A percentile compares a stretch with the other conserved stretches of the same genome.
These are phyloP conservation scores for Sinotaia quadrata DNA, from an alignment of 2,888 invertebrate genomes.

Conservation along the genomic window DNA sequence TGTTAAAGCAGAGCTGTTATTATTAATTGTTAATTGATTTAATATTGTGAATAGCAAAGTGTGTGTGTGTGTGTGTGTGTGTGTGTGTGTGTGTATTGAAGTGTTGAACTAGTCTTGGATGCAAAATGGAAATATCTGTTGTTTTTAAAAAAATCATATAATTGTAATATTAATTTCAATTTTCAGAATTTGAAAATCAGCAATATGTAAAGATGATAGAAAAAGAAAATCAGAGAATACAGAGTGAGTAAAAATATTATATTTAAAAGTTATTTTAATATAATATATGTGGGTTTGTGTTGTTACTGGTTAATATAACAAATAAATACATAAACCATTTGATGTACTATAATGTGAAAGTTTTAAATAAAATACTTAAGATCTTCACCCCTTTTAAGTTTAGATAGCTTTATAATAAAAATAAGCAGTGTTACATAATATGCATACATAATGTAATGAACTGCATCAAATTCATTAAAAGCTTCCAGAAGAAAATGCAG, in stretches of 20 bases:
- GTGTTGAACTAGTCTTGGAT: not conserved
- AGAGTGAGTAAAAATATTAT: slow-evolving; percentile 41
- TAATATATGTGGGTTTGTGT: not conserved
- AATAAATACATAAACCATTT: not conserved
- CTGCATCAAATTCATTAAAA: not conserved
- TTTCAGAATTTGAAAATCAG: slow-evolving; percentile 62
- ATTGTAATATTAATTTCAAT: slow-evolving; percentile 8
- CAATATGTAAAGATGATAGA: slow-evolving; percentile 59
- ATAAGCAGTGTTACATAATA: no score
- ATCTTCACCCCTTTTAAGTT: no score
- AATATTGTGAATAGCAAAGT: not conserved
- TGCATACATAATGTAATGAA: no score
- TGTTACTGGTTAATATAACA: not conserved
- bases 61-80: not conserved
- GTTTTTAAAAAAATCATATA: not conserved
- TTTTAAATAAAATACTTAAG: no score
- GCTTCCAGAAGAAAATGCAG: no score
- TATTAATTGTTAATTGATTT: not conserved
- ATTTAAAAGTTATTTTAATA: not conserved
- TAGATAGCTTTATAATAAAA: no score
- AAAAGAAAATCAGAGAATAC: slow-evolving; percentile 53
- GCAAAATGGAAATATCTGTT: not conserved
- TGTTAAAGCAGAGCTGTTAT: not conserved
- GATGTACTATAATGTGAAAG: not conserved
- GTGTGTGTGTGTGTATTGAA: not conserved